Percentiles rank a stretch among this genome's conserved stretches.
Conservation (phyloP, 2,888 invertebrate genomes). For the Eristalinus sepulchralis region DNA sequence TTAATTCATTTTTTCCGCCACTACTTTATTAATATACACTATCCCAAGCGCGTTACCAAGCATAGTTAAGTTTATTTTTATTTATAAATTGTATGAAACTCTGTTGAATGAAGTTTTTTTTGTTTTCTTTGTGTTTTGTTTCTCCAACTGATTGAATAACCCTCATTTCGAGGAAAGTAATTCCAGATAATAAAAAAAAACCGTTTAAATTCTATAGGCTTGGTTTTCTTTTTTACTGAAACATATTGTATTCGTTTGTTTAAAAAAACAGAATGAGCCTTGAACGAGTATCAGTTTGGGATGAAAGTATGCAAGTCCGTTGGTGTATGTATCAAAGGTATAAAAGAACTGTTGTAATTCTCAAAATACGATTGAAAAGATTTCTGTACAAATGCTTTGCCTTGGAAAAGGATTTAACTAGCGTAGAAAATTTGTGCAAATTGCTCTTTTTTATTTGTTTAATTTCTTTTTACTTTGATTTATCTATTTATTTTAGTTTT, state of each 20-base stretch:
- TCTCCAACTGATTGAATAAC: not conserved
- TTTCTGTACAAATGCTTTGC: not conserved
- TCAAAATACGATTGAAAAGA: not conserved
- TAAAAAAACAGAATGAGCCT: not conserved
- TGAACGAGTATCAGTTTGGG: not conserved
- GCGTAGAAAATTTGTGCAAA: constrained; percentile 53
- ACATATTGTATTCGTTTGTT: not conserved
- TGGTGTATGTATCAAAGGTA: not conserved
- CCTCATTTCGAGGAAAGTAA: not conserved
- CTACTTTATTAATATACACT: constrained; percentile 66
- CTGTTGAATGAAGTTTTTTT: constrained; percentile 49
- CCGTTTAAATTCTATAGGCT: not conserved
- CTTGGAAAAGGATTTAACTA: constrained; percentile 16
- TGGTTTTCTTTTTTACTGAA: not conserved
- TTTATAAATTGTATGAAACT: constrained; percentile 50
- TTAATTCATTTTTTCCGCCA: constrained; percentile 39
- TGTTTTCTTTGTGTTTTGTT: constrained; percentile 12
- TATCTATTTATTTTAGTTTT: not conserved
- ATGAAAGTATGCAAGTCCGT: not conserved
- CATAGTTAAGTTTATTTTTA: constrained; percentile 54
- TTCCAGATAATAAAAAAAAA: constrained; percentile 12
- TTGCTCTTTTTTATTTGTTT: constrained; percentile 8
- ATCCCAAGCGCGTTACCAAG: constrained; percentile 65
- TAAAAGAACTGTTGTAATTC: not conserved
- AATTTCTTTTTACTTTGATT: not conserved